Evolutionary conservation across 2,113 vertebrate species (phyloP).

Genomic region (Varanus komodoensis): DNA sequence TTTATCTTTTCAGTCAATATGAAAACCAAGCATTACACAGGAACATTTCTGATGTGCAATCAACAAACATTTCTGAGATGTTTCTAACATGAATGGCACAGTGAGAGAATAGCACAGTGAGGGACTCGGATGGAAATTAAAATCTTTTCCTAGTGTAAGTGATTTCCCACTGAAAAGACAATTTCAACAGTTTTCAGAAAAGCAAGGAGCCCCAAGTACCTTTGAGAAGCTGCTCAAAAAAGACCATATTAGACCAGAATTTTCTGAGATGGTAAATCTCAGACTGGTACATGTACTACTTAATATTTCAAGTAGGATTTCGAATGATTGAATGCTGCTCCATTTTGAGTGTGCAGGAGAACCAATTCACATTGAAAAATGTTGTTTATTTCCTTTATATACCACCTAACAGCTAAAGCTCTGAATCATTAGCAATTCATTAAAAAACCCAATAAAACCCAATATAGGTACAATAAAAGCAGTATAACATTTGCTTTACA

Average conservation of each 20-base stretch:
- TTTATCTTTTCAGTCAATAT: not conserved
- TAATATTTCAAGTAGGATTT: not conserved
- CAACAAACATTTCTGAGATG: not conserved
- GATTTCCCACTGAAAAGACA: not conserved
- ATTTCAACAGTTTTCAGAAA: not conserved
- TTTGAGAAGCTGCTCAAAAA: not conserved
- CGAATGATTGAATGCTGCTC: not conserved
- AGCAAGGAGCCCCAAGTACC: not conserved
- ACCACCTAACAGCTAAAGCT: too few species aligned
- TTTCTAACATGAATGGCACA: not conserved
- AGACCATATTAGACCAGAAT: not conserved
- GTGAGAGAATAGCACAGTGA: not conserved
- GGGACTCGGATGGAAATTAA: not conserved
- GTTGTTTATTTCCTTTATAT: too few species aligned
- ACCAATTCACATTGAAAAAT: not conserved
- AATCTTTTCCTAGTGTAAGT: not conserved
- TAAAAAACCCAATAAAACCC: too few species aligned
- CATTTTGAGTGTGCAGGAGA: not conserved
- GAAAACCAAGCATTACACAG: not conserved
- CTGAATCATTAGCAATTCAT: too few species aligned
- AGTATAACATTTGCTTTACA: too few species aligned
- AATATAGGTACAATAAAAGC: too few species aligned
- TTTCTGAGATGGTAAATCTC: not conserved
- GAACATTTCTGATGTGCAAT: not conserved
- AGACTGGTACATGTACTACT: not conserved